phyloP scores from a whole-genome alignment of 2,113 vertebrate species.

The Setophaga kirtlandii region DNA sequence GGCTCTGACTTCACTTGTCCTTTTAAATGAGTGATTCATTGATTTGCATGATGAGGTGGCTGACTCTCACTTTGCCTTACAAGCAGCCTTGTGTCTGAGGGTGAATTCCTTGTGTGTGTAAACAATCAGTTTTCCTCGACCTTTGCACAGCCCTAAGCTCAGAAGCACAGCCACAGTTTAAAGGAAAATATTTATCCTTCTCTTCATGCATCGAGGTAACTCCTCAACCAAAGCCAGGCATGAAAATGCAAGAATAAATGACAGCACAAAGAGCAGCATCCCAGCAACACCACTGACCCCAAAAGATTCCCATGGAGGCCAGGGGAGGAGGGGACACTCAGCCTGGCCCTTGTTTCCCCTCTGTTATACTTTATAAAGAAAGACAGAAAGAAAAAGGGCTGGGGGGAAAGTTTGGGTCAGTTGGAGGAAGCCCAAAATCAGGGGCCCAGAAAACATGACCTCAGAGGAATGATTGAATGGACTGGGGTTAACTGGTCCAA shows the following conservation, averaged over 20 bases:
- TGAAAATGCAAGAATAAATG: background rate
- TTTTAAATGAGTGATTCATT: conserved; percentile 30
- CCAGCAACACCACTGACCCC: background rate
- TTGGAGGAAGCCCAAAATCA: too few species aligned
- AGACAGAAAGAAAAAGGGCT: background rate
- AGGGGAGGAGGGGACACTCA: background rate
- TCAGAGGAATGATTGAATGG: too few species aligned
- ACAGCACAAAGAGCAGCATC: background rate
- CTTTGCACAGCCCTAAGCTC: conserved; percentile 12
- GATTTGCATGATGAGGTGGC: background rate
- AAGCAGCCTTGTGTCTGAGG: conserved; percentile 11
- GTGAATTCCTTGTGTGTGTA: conserved; percentile 14
- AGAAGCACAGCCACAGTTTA: background rate
- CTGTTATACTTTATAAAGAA: background rate
- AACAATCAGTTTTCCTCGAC: conserved; percentile 1
- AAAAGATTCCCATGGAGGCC: background rate
- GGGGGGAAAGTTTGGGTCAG: background rate
- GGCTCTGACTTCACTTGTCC: background rate
- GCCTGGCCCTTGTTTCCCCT: background rate
- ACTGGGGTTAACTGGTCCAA: background rate
- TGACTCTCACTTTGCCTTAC: conserved; percentile 14
- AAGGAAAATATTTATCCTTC: conserved; percentile 34
- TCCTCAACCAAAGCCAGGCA: background rate
- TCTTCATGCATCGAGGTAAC: background rate
- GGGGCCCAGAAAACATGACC: too few species aligned